These are phyloP conservation scores for Polypedilum vanderplanki DNA, from an alignment of 1,140 invertebrate species.

Conservation along the genomic window DNA sequence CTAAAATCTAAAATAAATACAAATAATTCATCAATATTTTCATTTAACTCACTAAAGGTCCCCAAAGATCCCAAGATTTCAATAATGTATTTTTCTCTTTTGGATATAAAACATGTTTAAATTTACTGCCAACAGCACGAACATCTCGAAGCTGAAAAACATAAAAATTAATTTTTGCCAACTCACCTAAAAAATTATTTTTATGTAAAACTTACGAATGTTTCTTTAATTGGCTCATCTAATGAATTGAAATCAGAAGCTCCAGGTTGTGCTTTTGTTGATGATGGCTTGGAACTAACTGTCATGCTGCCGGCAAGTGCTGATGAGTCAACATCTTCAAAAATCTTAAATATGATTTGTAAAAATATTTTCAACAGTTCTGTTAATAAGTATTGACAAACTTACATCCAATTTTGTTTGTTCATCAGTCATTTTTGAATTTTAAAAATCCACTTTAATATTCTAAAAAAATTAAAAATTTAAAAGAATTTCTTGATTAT, in stretches of 20 bases:
- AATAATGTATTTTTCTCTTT: slow-evolving; percentile 86
- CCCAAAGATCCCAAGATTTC: slow-evolving; percentile 61
- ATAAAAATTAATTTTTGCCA: slow-evolving; percentile 11
- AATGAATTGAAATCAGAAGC: slow-evolving; percentile 77
- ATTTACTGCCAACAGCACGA: slow-evolving; percentile 86
- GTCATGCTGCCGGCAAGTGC: background rate
- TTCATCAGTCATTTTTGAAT: background rate
- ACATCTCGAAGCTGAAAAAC: slow-evolving; percentile 78
- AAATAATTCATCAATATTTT: too few relatives aligned
- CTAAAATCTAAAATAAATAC: slow-evolving; percentile 95
- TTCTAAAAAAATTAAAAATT: background rate
- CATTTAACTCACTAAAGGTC: background rate
- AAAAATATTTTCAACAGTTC: too few relatives aligned
- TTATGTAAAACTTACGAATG: slow-evolving; percentile 69
- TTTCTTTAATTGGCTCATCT: slow-evolving; percentile 89
- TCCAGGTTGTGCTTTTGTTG: slow-evolving; percentile 34
- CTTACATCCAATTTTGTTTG: background rate
- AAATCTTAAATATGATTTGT: too few relatives aligned
- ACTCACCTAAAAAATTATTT: background rate
- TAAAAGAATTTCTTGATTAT: background rate
- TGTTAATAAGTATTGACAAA: too few relatives aligned
- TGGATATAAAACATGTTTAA: slow-evolving; percentile 90
- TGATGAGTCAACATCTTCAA: background rate
- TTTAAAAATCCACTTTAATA: background rate
- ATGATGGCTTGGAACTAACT: background rate